Percentiles rank a stretch among this genome's conserved stretches.
phyloP scores from a whole-genome alignment of 2,113 vertebrate species.

The Bufo bufo region DNA sequence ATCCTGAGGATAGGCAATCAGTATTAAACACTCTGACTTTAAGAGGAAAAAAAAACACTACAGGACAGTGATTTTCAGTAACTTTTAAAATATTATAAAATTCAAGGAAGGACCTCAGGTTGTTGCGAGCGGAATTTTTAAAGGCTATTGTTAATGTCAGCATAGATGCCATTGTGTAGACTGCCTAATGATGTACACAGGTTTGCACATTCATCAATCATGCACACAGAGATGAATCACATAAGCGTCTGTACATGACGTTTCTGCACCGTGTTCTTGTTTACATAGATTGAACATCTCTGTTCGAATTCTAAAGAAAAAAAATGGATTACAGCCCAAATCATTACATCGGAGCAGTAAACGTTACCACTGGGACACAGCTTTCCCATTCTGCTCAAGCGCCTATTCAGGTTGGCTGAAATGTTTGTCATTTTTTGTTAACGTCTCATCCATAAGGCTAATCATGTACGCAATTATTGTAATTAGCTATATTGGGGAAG shows the following conservation, averaged over 20 bases:
- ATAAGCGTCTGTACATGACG: conserved; percentile 16
- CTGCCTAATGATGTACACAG: conserved; percentile 25
- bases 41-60: background rate
- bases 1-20: too few species aligned
- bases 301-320: background rate
- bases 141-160: conserved; percentile 26
- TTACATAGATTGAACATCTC: conserved; percentile 25
- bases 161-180: background rate
- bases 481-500: conserved; percentile 23
- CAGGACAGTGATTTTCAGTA: background rate
- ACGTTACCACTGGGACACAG: background rate
- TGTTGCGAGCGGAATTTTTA: background rate
- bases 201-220: conserved; percentile 28
- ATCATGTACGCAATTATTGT: conserved; percentile 36
- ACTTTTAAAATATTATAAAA: background rate
- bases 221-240: conserved; percentile 22
- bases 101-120: background rate
- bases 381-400: background rate
- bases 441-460: conserved; percentile 39
- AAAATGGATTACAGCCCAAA: conserved; percentile 1
- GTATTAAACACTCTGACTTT: background rate
- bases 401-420: conserved; percentile 5
- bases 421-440: conserved; percentile 16
- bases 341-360: background rate
- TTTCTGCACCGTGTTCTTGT: background rate